These are phyloP conservation scores for Myathropa florea DNA, from an alignment of 2,888 invertebrate genomes.

Conservation along the genomic window DNA sequence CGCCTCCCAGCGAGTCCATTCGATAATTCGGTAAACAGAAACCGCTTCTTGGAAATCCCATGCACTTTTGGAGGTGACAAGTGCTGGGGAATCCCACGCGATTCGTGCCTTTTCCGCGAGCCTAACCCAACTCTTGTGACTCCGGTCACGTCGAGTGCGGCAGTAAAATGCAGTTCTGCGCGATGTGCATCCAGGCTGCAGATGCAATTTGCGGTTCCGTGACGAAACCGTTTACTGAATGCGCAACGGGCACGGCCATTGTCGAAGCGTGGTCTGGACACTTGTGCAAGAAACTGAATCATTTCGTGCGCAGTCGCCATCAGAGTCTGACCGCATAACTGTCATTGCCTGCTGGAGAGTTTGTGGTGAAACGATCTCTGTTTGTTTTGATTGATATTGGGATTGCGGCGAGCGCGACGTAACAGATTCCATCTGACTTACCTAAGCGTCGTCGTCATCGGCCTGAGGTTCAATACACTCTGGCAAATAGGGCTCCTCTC, in stretches of 20 bases:
- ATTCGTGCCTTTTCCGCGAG: not conserved
- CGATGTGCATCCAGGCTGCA: conserved; percentile 3
- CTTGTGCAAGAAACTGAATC: conserved; percentile 32
- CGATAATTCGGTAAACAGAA: not conserved
- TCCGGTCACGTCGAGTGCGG: conserved; percentile 40
- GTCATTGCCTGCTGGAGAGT: not conserved
- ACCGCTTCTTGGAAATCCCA: conserved; percentile 43
- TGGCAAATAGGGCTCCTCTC: not conserved
- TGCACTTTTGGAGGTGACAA: conserved; percentile 18
- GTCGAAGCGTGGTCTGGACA: not conserved
- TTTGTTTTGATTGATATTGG: conserved; percentile 34
- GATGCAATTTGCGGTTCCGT: conserved; percentile 33
- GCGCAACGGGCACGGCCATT: not conserved
- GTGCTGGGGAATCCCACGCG: conserved; percentile 34
- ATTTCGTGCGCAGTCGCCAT: conserved; percentile 11
- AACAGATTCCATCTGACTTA: conserved; percentile 9
- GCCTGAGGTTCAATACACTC: not conserved
- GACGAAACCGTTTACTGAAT: conserved; percentile 20
- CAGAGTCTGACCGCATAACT: conserved; percentile 9
- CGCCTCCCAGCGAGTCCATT: not conserved
- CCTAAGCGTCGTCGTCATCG: not conserved
- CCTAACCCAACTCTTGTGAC: not conserved
- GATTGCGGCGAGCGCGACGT: conserved; percentile 10
- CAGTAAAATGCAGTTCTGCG: conserved; percentile 17
- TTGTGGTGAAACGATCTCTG: conserved; percentile 42